Conservation (phyloP, 2,888 invertebrate species). For the Eristalis pertinax region DNA sequence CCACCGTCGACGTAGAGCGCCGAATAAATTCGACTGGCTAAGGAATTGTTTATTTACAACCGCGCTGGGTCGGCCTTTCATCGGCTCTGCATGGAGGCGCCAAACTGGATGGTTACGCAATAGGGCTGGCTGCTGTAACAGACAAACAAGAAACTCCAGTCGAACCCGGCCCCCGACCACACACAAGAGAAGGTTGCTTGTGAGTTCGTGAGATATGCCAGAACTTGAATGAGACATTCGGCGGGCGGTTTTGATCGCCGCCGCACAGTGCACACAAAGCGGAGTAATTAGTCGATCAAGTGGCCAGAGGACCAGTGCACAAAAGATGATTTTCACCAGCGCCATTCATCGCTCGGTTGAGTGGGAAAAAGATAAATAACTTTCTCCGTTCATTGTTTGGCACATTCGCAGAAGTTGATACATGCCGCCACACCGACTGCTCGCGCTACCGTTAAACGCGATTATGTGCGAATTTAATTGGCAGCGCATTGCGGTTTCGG, state of each 20-base stretch:
- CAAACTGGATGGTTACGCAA: constrained; percentile 33
- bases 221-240: constrained; percentile 21
- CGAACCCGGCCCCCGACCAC: background rate
- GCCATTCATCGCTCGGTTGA: constrained; percentile 3
- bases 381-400: constrained; percentile 54
- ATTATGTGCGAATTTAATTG: constrained; percentile 52
- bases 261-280: constrained; percentile 25
- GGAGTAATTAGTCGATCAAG: constrained; percentile 35
- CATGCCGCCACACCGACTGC: background rate
- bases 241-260: background rate
- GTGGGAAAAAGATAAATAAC: constrained; percentile 56
- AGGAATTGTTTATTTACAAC: constrained; percentile 35
- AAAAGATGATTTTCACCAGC: constrained; percentile 59
- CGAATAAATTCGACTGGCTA: constrained; percentile 22
- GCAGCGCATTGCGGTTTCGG: constrained; percentile 27
- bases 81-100: constrained; percentile 12
- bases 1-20: background rate
- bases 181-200: constrained; percentile 6
- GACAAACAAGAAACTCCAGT: constrained; percentile 16
- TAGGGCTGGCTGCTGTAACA: constrained; percentile 16
- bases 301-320: constrained; percentile 40
- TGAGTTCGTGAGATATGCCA: constrained; percentile 8
- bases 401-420: constrained; percentile 31
- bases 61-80: constrained; percentile 52
- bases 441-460: constrained; percentile 49